phyloP scores from a whole-genome alignment of 2,797 vertebrate genomes.

The Chloroceryle inda region DNA sequence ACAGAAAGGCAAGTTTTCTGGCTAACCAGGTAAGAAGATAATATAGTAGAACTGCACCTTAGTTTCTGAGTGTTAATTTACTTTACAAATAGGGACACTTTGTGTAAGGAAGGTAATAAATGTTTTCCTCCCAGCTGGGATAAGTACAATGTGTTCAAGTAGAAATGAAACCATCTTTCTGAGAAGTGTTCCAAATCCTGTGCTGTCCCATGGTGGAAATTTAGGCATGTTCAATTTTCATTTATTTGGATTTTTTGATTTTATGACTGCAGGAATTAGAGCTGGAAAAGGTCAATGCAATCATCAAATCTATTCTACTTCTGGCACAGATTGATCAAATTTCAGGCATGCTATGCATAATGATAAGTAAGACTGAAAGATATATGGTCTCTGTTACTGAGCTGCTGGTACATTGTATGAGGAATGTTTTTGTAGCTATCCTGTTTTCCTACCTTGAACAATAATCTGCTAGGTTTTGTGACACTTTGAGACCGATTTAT shows the following conservation, averaged over 20 bases:
- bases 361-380: constrained; percentile 8
- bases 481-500: constrained; percentile 22
- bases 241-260: neutral
- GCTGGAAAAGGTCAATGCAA: neutral
- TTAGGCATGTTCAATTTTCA: neutral
- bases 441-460: constrained; percentile 35
- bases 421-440: neutral
- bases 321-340: neutral
- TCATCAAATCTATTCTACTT: neutral
- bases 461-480: constrained; percentile 31
- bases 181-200: neutral
- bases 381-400: neutral
- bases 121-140: accelerated
- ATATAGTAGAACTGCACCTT: neutral
- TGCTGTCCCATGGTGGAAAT: neutral
- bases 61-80: neutral
- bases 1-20: neutral
- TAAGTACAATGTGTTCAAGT: neutral
- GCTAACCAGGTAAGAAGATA: neutral
- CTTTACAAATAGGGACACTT: neutral
- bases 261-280: neutral
- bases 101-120: neutral
- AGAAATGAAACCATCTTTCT: neutral
- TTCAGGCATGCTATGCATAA: neutral
- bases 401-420: neutral